phyloP scores from a whole-genome alignment of 1,140 invertebrate genomes.

The Monomorium pharaonis region DNA sequence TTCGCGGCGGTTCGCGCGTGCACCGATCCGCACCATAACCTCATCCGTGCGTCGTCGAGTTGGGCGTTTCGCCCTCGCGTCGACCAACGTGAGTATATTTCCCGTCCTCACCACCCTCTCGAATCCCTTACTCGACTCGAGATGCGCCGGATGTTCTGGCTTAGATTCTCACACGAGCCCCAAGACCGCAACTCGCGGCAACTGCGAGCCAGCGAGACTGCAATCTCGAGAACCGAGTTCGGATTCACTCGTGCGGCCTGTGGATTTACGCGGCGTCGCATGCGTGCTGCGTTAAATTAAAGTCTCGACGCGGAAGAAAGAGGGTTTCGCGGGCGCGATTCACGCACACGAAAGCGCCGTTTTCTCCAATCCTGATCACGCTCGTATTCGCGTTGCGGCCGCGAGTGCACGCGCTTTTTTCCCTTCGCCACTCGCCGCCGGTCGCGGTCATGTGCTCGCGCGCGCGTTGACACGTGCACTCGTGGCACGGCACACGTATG shows the following conservation, averaged over 20 bases:
- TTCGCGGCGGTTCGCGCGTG: not conserved
- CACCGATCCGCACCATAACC: not conserved
- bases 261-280: not conserved
- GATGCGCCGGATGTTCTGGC: not conserved
- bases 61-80: not conserved
- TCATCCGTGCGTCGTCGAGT: not conserved
- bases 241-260: not conserved
- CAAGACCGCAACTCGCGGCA: not conserved
- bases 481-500: not conserved
- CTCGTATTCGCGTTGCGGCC: not conserved
- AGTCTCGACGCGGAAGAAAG: not conserved
- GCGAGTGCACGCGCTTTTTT: not conserved
- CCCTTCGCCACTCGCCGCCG: not conserved
- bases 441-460: conserved; percentile 51
- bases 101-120: not conserved
- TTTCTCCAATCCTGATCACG: not conserved
- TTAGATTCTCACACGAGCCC: not conserved
- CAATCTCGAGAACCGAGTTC: not conserved
- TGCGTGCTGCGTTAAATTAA: conserved; percentile 1
- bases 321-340: conserved; percentile 1
- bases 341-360: not conserved
- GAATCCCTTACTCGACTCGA: not conserved
- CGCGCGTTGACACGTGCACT: conserved; percentile 49
- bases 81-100: conserved; percentile 2
- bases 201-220: no score